phyloP scores from a whole-genome alignment of 2,888 invertebrate genomes.

The Litoditis marina region DNA sequence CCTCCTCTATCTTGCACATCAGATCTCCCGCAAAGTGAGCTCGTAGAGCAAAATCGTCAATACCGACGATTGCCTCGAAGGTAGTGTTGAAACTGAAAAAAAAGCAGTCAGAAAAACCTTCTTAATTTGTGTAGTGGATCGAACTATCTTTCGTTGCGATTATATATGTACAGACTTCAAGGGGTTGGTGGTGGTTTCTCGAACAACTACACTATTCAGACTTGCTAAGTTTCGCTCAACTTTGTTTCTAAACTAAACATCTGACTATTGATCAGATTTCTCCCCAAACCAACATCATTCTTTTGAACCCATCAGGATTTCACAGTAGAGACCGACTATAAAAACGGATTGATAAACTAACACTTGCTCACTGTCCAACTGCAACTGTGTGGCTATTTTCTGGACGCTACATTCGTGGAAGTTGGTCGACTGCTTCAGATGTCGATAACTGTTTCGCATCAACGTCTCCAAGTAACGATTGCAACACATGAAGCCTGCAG shows the following conservation, averaged over 20 bases:
- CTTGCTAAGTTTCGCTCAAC: too few species aligned
- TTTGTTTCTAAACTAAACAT: too few species aligned
- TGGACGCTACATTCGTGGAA: constrained; percentile 18
- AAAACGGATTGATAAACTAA: too few species aligned
- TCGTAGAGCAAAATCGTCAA: constrained; percentile 33
- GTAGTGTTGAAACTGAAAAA: constrained; percentile 31
- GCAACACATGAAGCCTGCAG: constrained; percentile 36
- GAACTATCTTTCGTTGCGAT: not conserved
- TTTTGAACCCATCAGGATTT: too few species aligned
- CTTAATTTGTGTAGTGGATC: not conserved
- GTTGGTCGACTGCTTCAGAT: constrained; percentile 15
- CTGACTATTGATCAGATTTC: too few species aligned
- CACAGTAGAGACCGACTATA: too few species aligned
- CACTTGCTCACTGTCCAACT: constrained; percentile 31
- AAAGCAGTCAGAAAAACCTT: too few species aligned
- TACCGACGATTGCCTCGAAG: constrained; percentile 39
- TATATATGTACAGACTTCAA: not conserved
- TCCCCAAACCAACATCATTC: too few species aligned
- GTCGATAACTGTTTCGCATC: constrained; percentile 35
- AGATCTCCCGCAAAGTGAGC: constrained; percentile 34
- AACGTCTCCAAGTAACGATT: constrained; percentile 31
- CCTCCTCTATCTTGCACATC: constrained; percentile 42
- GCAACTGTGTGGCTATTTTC: constrained; percentile 22
- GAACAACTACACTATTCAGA: not conserved
- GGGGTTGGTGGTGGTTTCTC: not conserved